Conservation (phyloP, 2,888 invertebrate species). For the Euzophera pinguis region DNA sequence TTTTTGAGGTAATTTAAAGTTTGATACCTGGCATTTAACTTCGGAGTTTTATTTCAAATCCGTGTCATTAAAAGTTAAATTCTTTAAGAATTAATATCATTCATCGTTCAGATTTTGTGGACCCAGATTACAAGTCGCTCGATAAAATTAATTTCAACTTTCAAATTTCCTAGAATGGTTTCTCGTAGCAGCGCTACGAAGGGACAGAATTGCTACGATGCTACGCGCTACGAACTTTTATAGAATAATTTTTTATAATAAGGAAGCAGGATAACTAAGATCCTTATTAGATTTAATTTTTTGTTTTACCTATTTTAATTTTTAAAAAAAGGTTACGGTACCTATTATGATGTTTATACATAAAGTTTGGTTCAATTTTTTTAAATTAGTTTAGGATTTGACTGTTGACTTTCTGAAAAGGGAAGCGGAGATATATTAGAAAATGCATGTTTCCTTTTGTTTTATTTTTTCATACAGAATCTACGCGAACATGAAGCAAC, state of each 20-base stretch:
- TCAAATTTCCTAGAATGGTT: not conserved
- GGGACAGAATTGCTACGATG: not conserved
- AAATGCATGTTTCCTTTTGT: too few species aligned
- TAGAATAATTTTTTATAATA: not conserved
- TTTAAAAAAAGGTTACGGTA: too few species aligned
- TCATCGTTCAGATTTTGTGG: constrained; percentile 16
- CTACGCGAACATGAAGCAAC: constrained; percentile 66
- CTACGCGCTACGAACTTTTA: not conserved
- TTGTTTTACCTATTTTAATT: too few species aligned
- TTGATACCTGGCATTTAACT: not conserved
- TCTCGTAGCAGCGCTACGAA: not conserved
- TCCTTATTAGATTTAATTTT: too few species aligned
- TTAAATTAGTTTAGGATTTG: too few species aligned
- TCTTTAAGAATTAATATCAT: constrained; percentile 16
- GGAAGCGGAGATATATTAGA: too few species aligned
- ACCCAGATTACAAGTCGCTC: constrained; percentile 22
- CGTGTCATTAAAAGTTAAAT: constrained; percentile 4
- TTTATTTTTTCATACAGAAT: constrained; percentile 42
- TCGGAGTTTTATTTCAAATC: constrained; percentile 15
- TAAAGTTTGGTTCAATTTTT: too few species aligned
- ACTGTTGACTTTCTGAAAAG: too few species aligned
- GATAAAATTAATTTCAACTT: constrained; percentile 22
- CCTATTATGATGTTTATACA: too few species aligned
- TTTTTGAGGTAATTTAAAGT: not conserved
- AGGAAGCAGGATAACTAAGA: not conserved